Conservation (phyloP, 2,888 invertebrate species). For the Zygogramma bicolorata region DNA sequence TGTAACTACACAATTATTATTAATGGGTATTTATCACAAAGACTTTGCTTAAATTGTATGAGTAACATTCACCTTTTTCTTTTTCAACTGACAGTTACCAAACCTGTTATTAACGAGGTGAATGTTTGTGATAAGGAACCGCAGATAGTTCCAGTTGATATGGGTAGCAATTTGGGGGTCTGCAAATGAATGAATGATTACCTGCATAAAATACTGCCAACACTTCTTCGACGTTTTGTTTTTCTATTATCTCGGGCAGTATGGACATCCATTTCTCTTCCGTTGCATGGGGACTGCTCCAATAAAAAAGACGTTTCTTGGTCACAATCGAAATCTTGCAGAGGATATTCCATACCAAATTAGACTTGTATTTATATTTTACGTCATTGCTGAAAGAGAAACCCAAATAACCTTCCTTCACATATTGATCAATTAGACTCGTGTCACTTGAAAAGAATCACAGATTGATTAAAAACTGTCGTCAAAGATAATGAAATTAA, state of each 20-base stretch:
- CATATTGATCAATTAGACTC: neutral
- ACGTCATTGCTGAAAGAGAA: neutral
- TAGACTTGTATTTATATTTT: neutral
- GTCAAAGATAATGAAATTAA: no score
- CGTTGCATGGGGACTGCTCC: constrained; percentile 61
- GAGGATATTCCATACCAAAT: constrained; percentile 65
- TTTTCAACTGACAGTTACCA: neutral
- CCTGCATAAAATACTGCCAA: constrained; percentile 62
- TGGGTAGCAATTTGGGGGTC: neutral
- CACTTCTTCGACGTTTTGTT: constrained; percentile 58
- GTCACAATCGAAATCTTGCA: constrained; percentile 66
- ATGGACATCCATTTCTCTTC: constrained; percentile 64
- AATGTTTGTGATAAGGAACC: neutral
- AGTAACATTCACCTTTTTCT: no score
- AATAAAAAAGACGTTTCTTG: constrained; percentile 66
- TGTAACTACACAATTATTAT: neutral
- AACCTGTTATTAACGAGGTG: neutral
- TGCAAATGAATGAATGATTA: constrained; percentile 45
- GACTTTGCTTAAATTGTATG: no score
- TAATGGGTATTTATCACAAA: neutral
- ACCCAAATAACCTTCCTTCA: neutral
- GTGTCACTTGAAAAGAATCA: neutral
- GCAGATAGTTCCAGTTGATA: neutral
- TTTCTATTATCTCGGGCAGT: constrained; percentile 59
- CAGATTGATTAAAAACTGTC: no score